phyloP scores from a whole-genome alignment of 2,888 invertebrate genomes.

The Oscheius sp. region DNA sequence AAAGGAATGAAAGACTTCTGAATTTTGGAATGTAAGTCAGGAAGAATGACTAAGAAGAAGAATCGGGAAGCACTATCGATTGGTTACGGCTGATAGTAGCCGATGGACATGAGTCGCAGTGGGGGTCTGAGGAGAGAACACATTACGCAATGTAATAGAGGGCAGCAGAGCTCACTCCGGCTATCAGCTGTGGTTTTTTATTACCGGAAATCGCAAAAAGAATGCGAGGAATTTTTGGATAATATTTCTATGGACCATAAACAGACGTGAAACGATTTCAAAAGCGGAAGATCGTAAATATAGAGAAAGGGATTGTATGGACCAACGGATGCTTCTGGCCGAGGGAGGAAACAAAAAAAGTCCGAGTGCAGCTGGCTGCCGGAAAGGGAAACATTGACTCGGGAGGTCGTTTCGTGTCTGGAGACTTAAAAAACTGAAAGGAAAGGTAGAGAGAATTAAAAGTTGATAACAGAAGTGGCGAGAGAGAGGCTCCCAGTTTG shows the following conservation, averaged over 20 bases:
- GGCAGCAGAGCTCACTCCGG: neutral
- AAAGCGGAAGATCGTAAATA: too few relatives aligned
- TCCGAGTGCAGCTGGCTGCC: too few relatives aligned
- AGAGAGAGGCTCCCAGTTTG: neutral
- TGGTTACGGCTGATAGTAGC: constrained; percentile 17
- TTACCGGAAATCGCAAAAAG: neutral
- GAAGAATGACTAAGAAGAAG: neutral
- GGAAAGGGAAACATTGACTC: too few relatives aligned
- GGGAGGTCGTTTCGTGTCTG: too few relatives aligned
- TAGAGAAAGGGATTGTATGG: too few relatives aligned
- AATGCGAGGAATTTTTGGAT: too few relatives aligned
- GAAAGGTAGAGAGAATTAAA: neutral
- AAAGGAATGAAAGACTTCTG: neutral
- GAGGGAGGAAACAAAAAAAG: too few relatives aligned
- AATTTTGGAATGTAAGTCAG: neutral
- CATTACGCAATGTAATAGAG: constrained; percentile 2
- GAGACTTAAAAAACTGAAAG: too few relatives aligned
- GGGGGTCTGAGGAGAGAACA: neutral
- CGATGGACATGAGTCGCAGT: neutral
- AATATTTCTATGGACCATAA: too few relatives aligned
- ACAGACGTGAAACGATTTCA: too few relatives aligned
- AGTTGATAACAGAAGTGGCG: neutral
- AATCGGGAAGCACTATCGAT: neutral
- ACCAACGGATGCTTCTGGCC: too few relatives aligned
- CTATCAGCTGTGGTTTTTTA: too few relatives aligned